phyloP scores from a whole-genome alignment of 2,113 vertebrate species.

The Damaliscus lunatus region DNA sequence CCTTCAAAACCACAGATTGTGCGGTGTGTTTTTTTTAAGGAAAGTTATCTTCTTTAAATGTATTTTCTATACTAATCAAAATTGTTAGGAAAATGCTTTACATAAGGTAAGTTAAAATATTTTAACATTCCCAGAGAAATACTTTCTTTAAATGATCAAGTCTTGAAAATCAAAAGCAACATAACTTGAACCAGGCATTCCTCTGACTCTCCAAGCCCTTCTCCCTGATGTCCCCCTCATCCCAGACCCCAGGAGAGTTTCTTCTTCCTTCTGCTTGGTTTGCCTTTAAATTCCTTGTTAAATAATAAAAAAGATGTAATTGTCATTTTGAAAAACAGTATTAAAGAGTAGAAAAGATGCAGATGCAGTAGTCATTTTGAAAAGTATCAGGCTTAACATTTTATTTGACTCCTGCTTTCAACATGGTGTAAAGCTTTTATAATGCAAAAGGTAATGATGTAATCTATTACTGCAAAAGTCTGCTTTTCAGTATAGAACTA shows the following conservation, averaged over 20 bases:
- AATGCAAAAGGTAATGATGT: background rate
- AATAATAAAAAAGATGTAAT: background rate
- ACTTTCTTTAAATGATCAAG: background rate
- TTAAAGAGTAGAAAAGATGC: background rate
- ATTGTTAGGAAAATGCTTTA: background rate
- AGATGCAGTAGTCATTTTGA: background rate
- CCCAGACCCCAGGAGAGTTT: rapidly evolving
- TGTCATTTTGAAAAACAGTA: background rate
- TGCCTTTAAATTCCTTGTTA: background rate
- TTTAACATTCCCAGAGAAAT: background rate
- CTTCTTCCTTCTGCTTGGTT: background rate
- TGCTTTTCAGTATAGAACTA: background rate
- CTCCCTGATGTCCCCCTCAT: rapidly evolving
- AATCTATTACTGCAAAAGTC: background rate
- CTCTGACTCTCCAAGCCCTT: background rate
- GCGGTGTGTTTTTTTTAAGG: background rate
- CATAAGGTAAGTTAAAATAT: background rate
- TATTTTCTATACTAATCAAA: background rate
- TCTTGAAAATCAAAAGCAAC: background rate
- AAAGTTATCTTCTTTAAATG: background rate
- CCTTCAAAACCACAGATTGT: background rate
- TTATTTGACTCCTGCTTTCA: background rate
- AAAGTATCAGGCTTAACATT: background rate
- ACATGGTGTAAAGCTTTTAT: background rate
- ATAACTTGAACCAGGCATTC: background rate